Percentiles rank a stretch among this genome's conserved stretches.
These are phyloP conservation scores for Hyperoplus lanceolatus DNA, from an alignment of 2,797 vertebrate genomes.

Conservation along the genomic window DNA sequence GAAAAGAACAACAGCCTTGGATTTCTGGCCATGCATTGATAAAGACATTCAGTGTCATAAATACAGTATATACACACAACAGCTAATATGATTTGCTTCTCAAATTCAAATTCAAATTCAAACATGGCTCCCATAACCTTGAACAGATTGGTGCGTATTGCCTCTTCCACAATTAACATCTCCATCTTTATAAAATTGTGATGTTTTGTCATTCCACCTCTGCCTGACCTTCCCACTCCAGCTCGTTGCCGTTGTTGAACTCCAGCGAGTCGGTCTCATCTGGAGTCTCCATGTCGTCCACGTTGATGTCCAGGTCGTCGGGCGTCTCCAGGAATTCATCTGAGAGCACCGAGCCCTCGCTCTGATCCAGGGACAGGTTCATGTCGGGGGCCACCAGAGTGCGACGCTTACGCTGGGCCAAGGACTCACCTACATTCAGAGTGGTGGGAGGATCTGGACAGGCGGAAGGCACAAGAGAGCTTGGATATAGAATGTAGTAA, in stretches of 20 bases:
- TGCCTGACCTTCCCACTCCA: slow-evolving; percentile 97
- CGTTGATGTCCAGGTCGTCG: slow-evolving; percentile 95
- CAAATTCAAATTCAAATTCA: background rate
- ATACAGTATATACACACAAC: background rate
- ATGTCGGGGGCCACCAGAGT: slow-evolving; percentile 94
- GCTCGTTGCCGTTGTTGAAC: slow-evolving; percentile 93
- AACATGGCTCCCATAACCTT: background rate
- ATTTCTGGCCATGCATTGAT: background rate
- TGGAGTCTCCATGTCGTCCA: slow-evolving; percentile 96
- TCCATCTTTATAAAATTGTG: background rate
- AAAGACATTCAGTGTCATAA: too few relatives aligned
- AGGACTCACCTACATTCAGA: slow-evolving; percentile 85
- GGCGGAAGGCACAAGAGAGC: background rate
- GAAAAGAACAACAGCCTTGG: background rate
- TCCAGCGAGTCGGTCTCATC: slow-evolving; percentile 97
- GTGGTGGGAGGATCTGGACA: slow-evolving; percentile 87
- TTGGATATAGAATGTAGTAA: background rate
- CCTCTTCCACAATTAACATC: background rate
- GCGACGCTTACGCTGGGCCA: slow-evolving; percentile 91
- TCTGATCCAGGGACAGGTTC: slow-evolving; percentile 96
- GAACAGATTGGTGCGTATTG: background rate
- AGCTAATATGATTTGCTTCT: background rate
- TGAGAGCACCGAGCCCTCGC: slow-evolving; percentile 94
- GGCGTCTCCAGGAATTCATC: slow-evolving; percentile 95
- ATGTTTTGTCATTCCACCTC: slow-evolving; percentile 36